Evolutionary conservation across 1,140 invertebrate species (phyloP), one percentile per base, ranked within the genome.

Genomic region (Akabosia matsudoensis): DNA sequence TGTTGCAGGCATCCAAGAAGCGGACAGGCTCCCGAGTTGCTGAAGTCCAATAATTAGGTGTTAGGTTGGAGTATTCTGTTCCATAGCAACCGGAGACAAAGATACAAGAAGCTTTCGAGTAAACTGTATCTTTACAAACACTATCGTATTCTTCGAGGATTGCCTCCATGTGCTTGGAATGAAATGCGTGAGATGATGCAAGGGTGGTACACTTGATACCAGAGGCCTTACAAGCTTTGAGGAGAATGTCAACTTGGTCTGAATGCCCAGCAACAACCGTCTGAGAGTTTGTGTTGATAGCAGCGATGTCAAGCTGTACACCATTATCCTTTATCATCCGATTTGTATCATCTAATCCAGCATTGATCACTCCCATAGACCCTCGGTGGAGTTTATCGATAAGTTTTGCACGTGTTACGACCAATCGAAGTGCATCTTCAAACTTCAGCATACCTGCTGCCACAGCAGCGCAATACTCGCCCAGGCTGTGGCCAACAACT

Each of bases 401-500:
- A 1, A 79, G 45, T 54, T 45, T n/a, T 24, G 51, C 61, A 33
- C 75, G 34, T 22, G n/a, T 33, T 22, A 61, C 33, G 1, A 79
- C 75, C 1, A 79, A 33, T 13, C 33, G 26, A 18, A 77, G 67
- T 22, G 75, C 78, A 22, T 78, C 74, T 26, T 75, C 74, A 26
- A 79, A 45, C 16, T 26, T 75, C 28, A 79, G 37, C 3, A 79
- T 75, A 64, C 76, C 75, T 3, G 76, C 75, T 0, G 73, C 73
- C 0, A 76, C 74, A 0, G 76, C 74, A 0, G 78, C 78, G 10
- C 34, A 54, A 33, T 75, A 79, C 72, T 79, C 78, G 16, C 78
- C 78, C 4, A 77, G 70, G 28, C 75, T 77, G 70, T 79, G 78
- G 3, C 78, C 78, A 0, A 79, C 30, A 2, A 79, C 75, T 2